Evolutionary conservation across 1,140 invertebrate species (phyloP).

Genomic region (Vanessa atalanta): DNA sequence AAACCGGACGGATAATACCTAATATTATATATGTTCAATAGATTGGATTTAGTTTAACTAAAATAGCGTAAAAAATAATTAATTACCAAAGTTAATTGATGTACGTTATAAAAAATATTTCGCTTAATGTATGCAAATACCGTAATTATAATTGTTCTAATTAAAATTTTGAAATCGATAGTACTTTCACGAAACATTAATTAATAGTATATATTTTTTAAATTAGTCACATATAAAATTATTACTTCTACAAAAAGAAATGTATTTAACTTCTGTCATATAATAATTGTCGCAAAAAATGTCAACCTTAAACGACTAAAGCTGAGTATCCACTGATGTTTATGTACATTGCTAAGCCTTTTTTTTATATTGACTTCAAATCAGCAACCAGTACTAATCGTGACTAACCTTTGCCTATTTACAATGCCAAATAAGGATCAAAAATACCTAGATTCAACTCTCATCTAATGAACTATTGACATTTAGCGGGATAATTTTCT

Average conservation of each 20-base stretch:
- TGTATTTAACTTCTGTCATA: background rate
- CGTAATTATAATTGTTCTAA: background rate
- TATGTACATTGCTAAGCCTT: background rate
- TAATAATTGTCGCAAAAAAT: slow-evolving; percentile 10
- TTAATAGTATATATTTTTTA: background rate
- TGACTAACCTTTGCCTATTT: too few relatives aligned
- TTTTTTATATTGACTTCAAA: too few relatives aligned
- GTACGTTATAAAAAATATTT: too few relatives aligned
- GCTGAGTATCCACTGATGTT: background rate
- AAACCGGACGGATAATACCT: background rate
- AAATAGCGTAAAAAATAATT: too few relatives aligned
- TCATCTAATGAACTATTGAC: too few relatives aligned
- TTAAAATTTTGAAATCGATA: background rate
- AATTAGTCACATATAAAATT: background rate
- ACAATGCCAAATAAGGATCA: too few relatives aligned
- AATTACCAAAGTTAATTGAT: too few relatives aligned
- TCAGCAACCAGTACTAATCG: too few relatives aligned
- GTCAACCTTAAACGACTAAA: slow-evolving; percentile 6
- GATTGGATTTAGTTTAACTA: background rate
- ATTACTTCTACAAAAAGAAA: background rate
- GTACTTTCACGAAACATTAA: background rate
- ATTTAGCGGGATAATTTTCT: too few relatives aligned
- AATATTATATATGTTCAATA: background rate
- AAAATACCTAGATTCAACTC: too few relatives aligned
- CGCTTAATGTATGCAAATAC: too few relatives aligned